Conservation (phyloP, 2,888 invertebrate species). For the Baccha elongata region DNA sequence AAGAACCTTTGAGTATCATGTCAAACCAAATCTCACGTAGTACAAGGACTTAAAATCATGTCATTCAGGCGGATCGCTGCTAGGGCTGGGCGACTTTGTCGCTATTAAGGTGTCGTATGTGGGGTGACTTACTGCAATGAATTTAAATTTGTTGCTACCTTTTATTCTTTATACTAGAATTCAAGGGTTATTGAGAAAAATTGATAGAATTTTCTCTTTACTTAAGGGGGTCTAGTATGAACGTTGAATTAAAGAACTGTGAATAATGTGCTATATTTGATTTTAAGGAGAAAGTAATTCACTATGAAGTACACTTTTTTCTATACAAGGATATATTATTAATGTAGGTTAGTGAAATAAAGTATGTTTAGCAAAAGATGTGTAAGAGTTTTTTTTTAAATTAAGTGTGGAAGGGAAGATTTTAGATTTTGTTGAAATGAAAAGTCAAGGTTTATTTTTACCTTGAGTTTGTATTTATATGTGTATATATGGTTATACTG, state of each 20-base stretch:
- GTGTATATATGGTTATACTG: too few species aligned
- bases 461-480: too few species aligned
- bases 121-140: slow-evolving; percentile 14
- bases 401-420: neutral
- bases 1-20: slow-evolving; percentile 44
- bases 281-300: neutral
- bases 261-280: slow-evolving; percentile 34
- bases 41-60: slow-evolving; percentile 63
- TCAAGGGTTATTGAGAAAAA: slow-evolving; percentile 26
- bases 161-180: neutral
- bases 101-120: slow-evolving; percentile 8
- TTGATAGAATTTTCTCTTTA: slow-evolving; percentile 23
- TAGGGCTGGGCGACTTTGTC: slow-evolving; percentile 28
- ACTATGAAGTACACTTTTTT: neutral
- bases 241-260: slow-evolving; percentile 13
- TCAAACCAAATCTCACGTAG: slow-evolving; percentile 52
- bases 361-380: neutral
- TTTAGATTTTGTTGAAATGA: too few species aligned
- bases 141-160: slow-evolving; percentile 39
- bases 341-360: slow-evolving; percentile 8
- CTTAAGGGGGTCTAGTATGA: neutral
- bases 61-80: slow-evolving; percentile 40
- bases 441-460: neutral
- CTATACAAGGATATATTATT: neutral
- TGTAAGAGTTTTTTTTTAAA: neutral